Base-by-base conservation (phyloP, 1,140 invertebrate genomes). In the Lethrus apterus region DNA sequence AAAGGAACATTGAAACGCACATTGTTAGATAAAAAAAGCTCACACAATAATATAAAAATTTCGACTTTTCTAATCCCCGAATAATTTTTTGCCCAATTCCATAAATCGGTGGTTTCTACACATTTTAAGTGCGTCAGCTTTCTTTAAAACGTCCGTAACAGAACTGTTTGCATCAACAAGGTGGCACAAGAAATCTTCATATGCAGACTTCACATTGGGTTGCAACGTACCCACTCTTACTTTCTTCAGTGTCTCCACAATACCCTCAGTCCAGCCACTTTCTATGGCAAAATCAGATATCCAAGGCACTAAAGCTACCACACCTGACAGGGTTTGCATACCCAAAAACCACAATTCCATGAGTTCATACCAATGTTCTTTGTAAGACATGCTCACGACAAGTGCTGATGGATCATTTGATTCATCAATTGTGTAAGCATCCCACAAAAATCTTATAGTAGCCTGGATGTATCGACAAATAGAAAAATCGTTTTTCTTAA, bases 321-420 rank as follows among this genome's bases (percentile, higher is more conserved):
- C 80, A 3, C 80, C 77, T 53, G 84, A 82, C 69, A 93, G 81
- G 9, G 89, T 92, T 68, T 93, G 89, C 87, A 93, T 91, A 9
- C 90, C 89, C 14, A 94, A 69, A 67, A 92, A 93, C 91, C 91
- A 94, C 1, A 93, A 69, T 65, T 93, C 91, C 66, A 83, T 86
- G 11, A 93, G 74, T 57, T 93, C 88, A 64, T 82, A 79, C 91
- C 90, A 94, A 48, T 81, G 71, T 61, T 84, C 82, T 60, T 90
- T 89, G 64, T 93, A 94, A 9, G 77, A 73, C 71, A 88, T 85
- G 2, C 87, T 79, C 0, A 93, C 84, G 2, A 90, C 86, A 23
- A 93, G 65, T 41, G 81, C 78, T 14, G 76, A 81, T 9, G 82
- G 80, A 63, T 91, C 84, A 62, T 83, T 84, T 14, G 84, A 84